Evolutionary conservation across 2,797 vertebrate species (phyloP), one percentile per base, ranked within the genome.

Genomic region (Oreochromis grahami): DNA sequence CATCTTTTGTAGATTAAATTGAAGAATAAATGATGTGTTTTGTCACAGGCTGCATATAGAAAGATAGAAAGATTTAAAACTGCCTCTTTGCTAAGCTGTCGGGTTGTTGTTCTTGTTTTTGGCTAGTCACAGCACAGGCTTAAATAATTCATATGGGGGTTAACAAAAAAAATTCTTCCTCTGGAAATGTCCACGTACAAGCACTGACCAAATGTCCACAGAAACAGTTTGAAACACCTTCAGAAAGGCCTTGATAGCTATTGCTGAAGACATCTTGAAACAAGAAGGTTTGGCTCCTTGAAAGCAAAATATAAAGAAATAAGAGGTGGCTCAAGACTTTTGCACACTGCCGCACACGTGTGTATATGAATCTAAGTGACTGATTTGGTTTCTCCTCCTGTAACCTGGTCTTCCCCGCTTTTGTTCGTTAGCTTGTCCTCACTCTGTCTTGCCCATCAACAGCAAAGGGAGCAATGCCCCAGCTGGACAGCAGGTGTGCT

Each of bases 401-500:
- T 6, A 12, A 24, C 21, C 52, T 7, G 2, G 48, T 48, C 3
- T 56, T 50, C 2, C 8, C 9, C 8, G 5, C 21, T 24, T 6
- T 48, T 14, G 12, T 24, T 8, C 6, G 13, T 36, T 14, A 55
- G 15, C 5, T n/a, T 52, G 45, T 56, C 36, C 32, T 65, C 5
- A 56, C 24, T 17, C 51, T 19, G 8, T 53, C 48, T 38, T 52
- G 17, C 45, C 34, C 58, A 24, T 52, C 24, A 50, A 11, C 5
- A 51, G 41, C 41, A 65, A 1, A 56, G 36, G 51, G 70, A 88
- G 92, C 85, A 94, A 91, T 93, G 90, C 92, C 83, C 85, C 76
- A 19, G 79, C 78, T 89, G 95, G 93, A 89, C 94, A 94, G 90
- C 92, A 93, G 94, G 92, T 89, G 95, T 92, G 93, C 94, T 95